phyloP scores from a whole-genome alignment of 2,888 invertebrate species.

The Ochropleura leucogaster region DNA sequence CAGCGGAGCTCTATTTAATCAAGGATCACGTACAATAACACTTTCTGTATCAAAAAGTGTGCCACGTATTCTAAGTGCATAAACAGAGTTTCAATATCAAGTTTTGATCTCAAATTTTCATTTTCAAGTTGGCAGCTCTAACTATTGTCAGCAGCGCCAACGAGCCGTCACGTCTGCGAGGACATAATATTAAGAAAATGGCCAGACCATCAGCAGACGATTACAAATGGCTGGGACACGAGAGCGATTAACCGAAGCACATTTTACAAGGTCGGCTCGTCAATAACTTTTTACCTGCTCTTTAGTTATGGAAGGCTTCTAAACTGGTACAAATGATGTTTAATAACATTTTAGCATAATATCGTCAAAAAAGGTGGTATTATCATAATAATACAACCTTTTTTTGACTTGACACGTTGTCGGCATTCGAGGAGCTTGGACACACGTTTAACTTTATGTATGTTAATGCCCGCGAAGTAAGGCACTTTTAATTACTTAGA shows the following conservation, averaged over 20 bases:
- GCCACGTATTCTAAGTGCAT: constrained; percentile 1
- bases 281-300: constrained; percentile 53
- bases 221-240: constrained; percentile 61
- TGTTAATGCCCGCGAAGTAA: neutral
- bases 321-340: constrained; percentile 30
- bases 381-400: neutral
- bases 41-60: constrained; percentile 25
- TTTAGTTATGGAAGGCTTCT: constrained; percentile 35
- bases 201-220: constrained; percentile 55
- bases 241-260: constrained; percentile 51
- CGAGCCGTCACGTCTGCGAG: constrained; percentile 54
- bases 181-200: constrained; percentile 59
- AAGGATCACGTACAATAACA: constrained; percentile 29
- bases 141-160: constrained; percentile 39
- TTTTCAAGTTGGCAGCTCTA: constrained; percentile 42
- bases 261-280: constrained; percentile 52
- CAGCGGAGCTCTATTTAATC: constrained; percentile 44
- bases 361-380: no score
- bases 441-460: neutral
- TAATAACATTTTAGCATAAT: constrained; percentile 17
- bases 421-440: constrained; percentile 5
- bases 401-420: neutral
- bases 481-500: constrained; percentile 26
- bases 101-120: constrained; percentile 41
- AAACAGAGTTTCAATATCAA: constrained; percentile 25